Percentiles rank a stretch among this genome's conserved stretches.
These are phyloP conservation scores for Trichonephila clavipes DNA, from an alignment of 1,140 invertebrate species.

Conservation along the genomic window DNA sequence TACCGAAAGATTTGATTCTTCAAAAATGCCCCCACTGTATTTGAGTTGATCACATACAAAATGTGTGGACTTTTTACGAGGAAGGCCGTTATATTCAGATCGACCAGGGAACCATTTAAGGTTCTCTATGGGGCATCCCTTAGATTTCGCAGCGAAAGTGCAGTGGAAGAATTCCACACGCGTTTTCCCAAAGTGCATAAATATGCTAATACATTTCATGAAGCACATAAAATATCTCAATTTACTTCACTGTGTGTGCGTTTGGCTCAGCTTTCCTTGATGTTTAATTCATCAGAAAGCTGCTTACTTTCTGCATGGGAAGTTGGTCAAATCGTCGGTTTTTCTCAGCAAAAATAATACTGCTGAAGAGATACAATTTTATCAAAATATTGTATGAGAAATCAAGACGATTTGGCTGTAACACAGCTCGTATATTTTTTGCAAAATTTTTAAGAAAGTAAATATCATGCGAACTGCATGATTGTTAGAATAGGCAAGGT, in stretches of 20 bases:
- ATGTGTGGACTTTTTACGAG: neutral
- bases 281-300: conserved; percentile 23
- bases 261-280: neutral
- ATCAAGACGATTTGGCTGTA: no score
- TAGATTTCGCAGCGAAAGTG: neutral
- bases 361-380: no score
- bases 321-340: neutral
- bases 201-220: conserved; percentile 37
- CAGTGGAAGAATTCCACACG: neutral
- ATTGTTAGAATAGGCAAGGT: no score
- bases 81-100: neutral
- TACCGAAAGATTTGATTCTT: no score
- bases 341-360: neutral
- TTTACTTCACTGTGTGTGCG: neutral
- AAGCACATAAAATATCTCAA: conserved; percentile 24
- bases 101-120: neutral
- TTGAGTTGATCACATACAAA: neutral
- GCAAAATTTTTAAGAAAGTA: no score
- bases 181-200: neutral
- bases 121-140: neutral
- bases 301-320: neutral
- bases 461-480: no score
- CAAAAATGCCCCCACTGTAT: no score
- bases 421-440: no score
- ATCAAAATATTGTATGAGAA: no score